Evolutionary conservation across 1,140 invertebrate genomes (phyloP), one percentile per base, ranked within the genome.

Genomic region (Drosophila pruinosa): DNA sequence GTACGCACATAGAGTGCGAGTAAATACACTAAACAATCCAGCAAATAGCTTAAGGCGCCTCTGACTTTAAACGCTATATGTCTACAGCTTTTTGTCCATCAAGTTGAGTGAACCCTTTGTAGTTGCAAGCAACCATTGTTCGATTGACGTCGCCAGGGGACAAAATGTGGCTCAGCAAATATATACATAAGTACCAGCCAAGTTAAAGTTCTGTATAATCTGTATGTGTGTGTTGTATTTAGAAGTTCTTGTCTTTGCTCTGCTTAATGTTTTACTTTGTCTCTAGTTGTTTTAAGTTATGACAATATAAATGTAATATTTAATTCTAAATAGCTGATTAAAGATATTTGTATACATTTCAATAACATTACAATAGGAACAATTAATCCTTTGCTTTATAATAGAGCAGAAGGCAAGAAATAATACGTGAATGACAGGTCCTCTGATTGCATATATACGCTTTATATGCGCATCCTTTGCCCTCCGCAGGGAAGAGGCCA

Each of bases 151-250:
- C 15, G 43, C 43, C 43, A 47, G 15, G 26, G 47, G 24, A 8
- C 26, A 50, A 31, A 50, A 17, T 17, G 24, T 31, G 10, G 8
- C 47, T 47, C 14, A 7, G 19, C 47, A 50, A 50, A 50, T 50
- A 17, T 17, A 31, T 10, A 50, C 28, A 14, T 47, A 12, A 47
- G 21, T 50, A 8, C 17, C 24, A 17, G 12, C 24, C 24, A 50
- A 50, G 47, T 17, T 10, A 50, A 31, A 31, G 47, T 31, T 50
- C 43, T 47, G 43, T 47, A 17, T 12, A 21, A 47, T 45, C 43
- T 31, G 31, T 15, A 50, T 31, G 24, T 17, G 26, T 17, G 24
- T 41, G 10, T 14, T 12, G 31, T 34, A 34, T 34, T 41, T 10
- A 41, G 19, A 47, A 24, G 10, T 17, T 47, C 10, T 24, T 24